A percentile compares a stretch with the other conserved stretches of the same genome.
Conservation (phyloP, 2,888 invertebrate species). For the Tortricodes alternella region DNA sequence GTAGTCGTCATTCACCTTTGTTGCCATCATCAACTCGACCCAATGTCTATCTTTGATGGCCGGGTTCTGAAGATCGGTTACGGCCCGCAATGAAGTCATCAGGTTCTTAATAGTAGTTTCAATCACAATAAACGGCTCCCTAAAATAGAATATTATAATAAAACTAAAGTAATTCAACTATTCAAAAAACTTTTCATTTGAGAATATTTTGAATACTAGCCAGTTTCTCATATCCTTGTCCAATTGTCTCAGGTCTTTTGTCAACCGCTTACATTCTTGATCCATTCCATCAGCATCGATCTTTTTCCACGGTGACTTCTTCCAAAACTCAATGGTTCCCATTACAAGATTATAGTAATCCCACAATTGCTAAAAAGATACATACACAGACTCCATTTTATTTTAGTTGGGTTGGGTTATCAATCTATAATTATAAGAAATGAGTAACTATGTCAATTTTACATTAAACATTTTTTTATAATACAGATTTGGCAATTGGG, state of each 20-base stretch:
- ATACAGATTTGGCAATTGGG: no score
- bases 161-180: background rate
- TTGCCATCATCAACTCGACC: slow-evolving; percentile 96
- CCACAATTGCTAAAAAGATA: slow-evolving; percentile 87
- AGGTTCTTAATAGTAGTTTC: slow-evolving; percentile 95
- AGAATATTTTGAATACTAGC: slow-evolving; percentile 60
- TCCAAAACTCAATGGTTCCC: slow-evolving; percentile 95
- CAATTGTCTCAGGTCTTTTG: slow-evolving; percentile 90
- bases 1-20: slow-evolving; percentile 83
- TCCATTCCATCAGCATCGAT: slow-evolving; percentile 98
- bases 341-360: slow-evolving; percentile 92
- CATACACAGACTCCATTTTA: no score
- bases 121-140: slow-evolving; percentile 91
- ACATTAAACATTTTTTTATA: no score
- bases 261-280: slow-evolving; percentile 95
- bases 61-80: slow-evolving; percentile 96
- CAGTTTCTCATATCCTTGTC: slow-evolving; percentile 90
- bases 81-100: slow-evolving; percentile 95
- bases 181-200: background rate
- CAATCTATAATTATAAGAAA: no score
- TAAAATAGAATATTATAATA: slow-evolving; percentile 33
- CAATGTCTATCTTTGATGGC: slow-evolving; percentile 97
- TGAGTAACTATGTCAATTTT: no score
- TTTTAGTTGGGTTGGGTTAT: background rate
- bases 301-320: slow-evolving; percentile 95